Percentiles rank a stretch among this genome's conserved stretches.
These are phyloP conservation scores for Scomber japonicus DNA, from an alignment of 2,113 vertebrate species.

Conservation along the genomic window DNA sequence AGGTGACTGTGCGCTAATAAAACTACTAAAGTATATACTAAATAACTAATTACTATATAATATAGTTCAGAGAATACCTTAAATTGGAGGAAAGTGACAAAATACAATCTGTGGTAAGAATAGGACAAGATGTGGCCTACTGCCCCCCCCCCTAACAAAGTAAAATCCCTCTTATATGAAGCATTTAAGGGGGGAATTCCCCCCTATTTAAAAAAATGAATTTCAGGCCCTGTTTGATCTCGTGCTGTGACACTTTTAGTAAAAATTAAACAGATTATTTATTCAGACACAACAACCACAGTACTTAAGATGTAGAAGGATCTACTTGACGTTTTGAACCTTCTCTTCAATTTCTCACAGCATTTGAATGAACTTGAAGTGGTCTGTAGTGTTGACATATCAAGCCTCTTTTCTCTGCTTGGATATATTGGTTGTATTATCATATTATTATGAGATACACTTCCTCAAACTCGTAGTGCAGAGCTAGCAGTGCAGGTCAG, in stretches of 20 bases:
- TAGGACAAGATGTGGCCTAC: too few relatives aligned
- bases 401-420: not conserved
- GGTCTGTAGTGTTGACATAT: not conserved
- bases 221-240: not conserved
- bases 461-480: conserved; percentile 39
- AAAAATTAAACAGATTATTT: not conserved
- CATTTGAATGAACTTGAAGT: not conserved
- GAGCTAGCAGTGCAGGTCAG: conserved; percentile 5
- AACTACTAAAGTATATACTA: too few relatives aligned
- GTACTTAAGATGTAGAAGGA: not conserved
- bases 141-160: too few relatives aligned
- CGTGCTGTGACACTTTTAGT: not conserved
- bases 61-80: too few relatives aligned
- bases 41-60: too few relatives aligned
- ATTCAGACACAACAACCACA: not conserved
- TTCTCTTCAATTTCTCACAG: not conserved
- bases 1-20: too few relatives aligned
- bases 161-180: too few relatives aligned
- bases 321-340: not conserved
- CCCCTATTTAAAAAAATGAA: too few relatives aligned
- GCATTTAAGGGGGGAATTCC: too few relatives aligned
- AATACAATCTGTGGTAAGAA: too few relatives aligned
- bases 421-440: not conserved
- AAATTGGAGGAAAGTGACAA: too few relatives aligned
- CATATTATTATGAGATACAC: conserved; percentile 18